These are phyloP conservation scores for Parnassius orleans DNA, from an alignment of 2,888 invertebrate species.

Conservation along the genomic window DNA sequence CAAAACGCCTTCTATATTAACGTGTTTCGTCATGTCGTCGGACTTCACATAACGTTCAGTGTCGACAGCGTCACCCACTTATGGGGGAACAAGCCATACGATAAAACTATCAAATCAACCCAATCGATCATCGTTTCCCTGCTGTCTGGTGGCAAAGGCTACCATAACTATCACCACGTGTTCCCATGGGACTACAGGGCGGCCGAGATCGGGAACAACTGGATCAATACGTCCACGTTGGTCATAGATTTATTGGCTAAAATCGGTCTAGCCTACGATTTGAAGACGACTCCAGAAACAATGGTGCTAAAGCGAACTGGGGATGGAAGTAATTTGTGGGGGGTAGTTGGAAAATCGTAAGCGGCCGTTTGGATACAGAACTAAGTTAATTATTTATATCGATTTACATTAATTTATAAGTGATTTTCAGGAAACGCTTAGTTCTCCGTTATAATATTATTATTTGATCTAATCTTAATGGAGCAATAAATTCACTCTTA, in stretches of 20 bases:
- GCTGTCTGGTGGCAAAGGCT: constrained; percentile 48
- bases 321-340: constrained; percentile 43
- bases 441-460: too few species aligned
- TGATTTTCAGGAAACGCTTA: too few species aligned
- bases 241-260: constrained; percentile 53
- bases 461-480: too few species aligned
- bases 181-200: constrained; percentile 43
- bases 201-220: constrained; percentile 45
- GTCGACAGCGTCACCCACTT: constrained; percentile 50
- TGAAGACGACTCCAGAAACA: constrained; percentile 42
- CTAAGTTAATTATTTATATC: too few species aligned
- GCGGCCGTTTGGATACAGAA: too few species aligned
- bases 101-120: constrained; percentile 48
- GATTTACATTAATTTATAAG: too few species aligned
- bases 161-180: constrained; percentile 43
- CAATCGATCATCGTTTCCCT: constrained; percentile 42
- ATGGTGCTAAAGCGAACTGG: constrained; percentile 40
- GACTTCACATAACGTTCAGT: constrained; percentile 62
- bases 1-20: constrained; percentile 53
- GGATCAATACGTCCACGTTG: constrained; percentile 38
- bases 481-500: too few species aligned
- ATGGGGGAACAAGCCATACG: constrained; percentile 67
- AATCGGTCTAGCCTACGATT: constrained; percentile 58
- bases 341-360: constrained; percentile 17
- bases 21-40: constrained; percentile 75